Base-by-base conservation (phyloP, 2,888 invertebrate genomes). In the Nycteola revayana region DNA sequence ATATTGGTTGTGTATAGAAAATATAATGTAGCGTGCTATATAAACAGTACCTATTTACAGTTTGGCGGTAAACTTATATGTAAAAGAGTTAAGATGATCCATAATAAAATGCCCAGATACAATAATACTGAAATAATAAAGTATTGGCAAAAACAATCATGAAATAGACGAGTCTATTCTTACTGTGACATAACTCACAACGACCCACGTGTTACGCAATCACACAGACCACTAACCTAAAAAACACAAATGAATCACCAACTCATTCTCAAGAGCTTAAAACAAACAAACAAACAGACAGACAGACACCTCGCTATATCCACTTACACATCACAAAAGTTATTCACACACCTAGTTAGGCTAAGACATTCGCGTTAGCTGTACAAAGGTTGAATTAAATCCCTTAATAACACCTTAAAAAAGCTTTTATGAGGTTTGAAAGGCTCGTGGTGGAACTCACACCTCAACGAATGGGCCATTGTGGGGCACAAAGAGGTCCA, bases 401-500 rank as follows among this genome's bases (percentile, higher is more conserved):
- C 50, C 57, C 50, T 60, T 32, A 24, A 10, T 42, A 46, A 56
- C 56, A 59, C 52, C 46, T 42, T 41, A 38, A 50, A 23, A 32
- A 25, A 34, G 33, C 26, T 49, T 30, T 42, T 30, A 47, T 43
- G 40, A 42, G 35, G 36, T 48, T 23, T 36, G 45, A 26, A 57
- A 56, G 53, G 34, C 35, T 37, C 34, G 36, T 34, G 37, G 30
- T 29, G 31, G 34, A 34, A 26, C 65, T 70, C 72, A 73, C 74
- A 73, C 74, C 73, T 73, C 37, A 60, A 53, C 60, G 60, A 71
- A 65, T 60, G 49, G 56, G 25, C 55, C 52, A 59, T 73, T 73
- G 70, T 72, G 52, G 25, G 22, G 18, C 49, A 69, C 55, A 68
- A 73, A 57, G 55, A 50, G 35, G 55, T 32, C 40, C 33, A 60